Evolutionary conservation across 2,113 vertebrate genomes (phyloP).

Genomic region (Rhynchomys soricoides): DNA sequence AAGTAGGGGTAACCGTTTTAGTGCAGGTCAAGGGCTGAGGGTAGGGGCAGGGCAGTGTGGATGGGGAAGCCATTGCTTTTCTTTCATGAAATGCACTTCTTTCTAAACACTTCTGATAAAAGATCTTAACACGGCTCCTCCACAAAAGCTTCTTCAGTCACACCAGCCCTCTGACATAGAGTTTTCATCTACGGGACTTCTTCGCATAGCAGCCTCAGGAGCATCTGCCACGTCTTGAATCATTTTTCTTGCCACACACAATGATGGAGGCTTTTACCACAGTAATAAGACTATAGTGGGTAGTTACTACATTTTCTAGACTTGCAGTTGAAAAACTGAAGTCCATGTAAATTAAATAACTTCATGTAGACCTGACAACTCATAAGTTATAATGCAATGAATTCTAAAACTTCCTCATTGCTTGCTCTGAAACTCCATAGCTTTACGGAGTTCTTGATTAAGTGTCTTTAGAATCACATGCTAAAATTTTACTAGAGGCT

Average conservation of each 20-base stretch:
- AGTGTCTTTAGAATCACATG: neutral
- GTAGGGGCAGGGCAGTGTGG: neutral
- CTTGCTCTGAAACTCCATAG: neutral
- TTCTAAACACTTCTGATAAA: neutral
- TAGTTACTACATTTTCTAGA: neutral
- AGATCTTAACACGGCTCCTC: neutral
- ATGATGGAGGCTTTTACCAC: neutral
- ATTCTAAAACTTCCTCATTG: neutral
- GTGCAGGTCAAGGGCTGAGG: neutral
- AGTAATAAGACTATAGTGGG: neutral
- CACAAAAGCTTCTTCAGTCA: neutral
- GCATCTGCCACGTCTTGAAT: neutral
- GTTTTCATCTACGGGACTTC: neutral
- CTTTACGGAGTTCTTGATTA: neutral
- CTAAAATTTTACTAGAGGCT: neutral
- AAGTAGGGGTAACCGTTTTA: neutral
- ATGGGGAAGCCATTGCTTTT: neutral
- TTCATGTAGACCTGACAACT: neutral
- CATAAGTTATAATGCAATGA: neutral
- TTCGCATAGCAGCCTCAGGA: neutral
- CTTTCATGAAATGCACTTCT: neutral
- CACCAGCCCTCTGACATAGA: neutral
- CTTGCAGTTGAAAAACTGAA: constrained; percentile 14
- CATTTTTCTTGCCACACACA: neutral
- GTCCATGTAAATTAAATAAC: neutral